A percentile compares a stretch with the other conserved stretches of the same genome.
Evolutionary conservation across 2,888 invertebrate genomes (phyloP).

Genomic region (Galeruca laticollis): DNA sequence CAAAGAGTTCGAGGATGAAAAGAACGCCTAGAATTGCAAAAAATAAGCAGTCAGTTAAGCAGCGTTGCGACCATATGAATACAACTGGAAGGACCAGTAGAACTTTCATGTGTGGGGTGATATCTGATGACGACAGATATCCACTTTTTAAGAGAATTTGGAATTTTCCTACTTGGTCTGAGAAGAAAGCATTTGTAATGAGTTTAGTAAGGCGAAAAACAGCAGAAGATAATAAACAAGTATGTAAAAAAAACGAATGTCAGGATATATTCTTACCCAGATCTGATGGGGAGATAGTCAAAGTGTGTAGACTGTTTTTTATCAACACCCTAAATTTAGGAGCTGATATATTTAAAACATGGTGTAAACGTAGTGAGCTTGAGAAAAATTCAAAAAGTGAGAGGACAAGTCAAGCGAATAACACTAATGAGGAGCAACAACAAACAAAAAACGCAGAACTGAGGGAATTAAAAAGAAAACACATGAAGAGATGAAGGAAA

Average conservation of each 20-base stretch:
- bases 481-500: constrained; percentile 20
- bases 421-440: constrained; percentile 14
- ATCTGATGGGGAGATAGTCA: too few relatives aligned
- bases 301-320: too few relatives aligned
- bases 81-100: constrained; percentile 2
- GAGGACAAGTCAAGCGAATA: constrained; percentile 6
- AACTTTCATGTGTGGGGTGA: constrained; percentile 18
- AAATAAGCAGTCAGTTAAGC: constrained; percentile 9
- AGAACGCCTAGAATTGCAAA: constrained; percentile 14
- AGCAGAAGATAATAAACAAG: too few relatives aligned
- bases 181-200: constrained; percentile 16
- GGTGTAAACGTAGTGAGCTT: constrained; percentile 12
- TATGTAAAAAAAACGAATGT: too few relatives aligned
- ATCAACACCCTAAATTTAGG: constrained; percentile 12
- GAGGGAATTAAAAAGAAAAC: constrained; percentile 10
- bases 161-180: constrained; percentile 10
- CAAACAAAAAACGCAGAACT: constrained; percentile 16
- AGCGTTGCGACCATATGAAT: background rate
- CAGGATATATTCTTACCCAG: too few relatives aligned
- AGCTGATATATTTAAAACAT: constrained; percentile 14
- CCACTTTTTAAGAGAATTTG: too few relatives aligned
- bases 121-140: constrained; percentile 3
- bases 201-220: too few relatives aligned
- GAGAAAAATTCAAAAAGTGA: background rate
- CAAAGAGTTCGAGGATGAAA: constrained; percentile 9